phyloP scores from a whole-genome alignment of 2,113 vertebrate genomes.

The Callorhinus ursinus region DNA sequence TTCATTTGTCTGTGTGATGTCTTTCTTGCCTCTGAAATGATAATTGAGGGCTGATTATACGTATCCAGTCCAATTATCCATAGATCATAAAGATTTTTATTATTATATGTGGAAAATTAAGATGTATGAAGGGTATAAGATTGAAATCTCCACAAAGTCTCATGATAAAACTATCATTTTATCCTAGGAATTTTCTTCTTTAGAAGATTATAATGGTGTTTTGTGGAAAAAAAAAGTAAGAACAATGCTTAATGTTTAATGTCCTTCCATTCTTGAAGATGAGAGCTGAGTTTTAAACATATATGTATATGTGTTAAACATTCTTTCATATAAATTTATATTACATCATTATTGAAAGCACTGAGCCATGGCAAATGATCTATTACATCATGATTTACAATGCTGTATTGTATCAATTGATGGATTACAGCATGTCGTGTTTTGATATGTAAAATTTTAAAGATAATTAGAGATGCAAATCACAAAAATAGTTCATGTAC shows the following conservation, averaged over 20 bases:
- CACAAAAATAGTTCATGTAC: constrained; percentile 3
- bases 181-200: constrained; percentile 17
- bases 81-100: constrained; percentile 73
- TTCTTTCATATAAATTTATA: constrained; percentile 50
- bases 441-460: constrained; percentile 56
- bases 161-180: constrained; percentile 46
- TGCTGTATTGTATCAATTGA: constrained; percentile 31
- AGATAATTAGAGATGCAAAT: constrained; percentile 41
- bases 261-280: constrained; percentile 26
- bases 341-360: constrained; percentile 43
- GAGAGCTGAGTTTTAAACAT: not conserved
- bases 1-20: constrained; percentile 58
- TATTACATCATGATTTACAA: constrained; percentile 55
- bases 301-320: not conserved
- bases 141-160: constrained; percentile 21
- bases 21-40: constrained; percentile 61
- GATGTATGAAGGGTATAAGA: constrained; percentile 31
- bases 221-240: not conserved
- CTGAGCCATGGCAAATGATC: constrained; percentile 28
- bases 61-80: constrained; percentile 64
- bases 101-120: constrained; percentile 60
- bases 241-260: constrained; percentile 17
- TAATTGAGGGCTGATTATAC: constrained; percentile 66
- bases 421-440: constrained; percentile 24
- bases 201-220: not conserved